These are phyloP conservation scores for Sylvilagus bachmani DNA, from an alignment of 2,113 vertebrate genomes.

Conservation along the genomic window DNA sequence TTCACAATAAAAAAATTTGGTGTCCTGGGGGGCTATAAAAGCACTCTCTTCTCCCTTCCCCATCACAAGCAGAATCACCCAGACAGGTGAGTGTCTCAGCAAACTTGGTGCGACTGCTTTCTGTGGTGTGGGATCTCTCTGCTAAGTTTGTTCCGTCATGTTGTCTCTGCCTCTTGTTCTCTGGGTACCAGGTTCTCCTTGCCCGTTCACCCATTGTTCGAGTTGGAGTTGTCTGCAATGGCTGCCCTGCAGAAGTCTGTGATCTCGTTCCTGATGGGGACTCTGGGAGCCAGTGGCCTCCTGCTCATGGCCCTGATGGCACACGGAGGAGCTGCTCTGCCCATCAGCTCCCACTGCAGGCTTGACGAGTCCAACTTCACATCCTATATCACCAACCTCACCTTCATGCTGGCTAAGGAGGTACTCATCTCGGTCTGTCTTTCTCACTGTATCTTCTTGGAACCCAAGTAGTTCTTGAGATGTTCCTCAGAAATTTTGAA, in stretches of 20 bases:
- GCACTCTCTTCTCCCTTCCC: slow-evolving; percentile 70
- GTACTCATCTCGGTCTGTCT: slow-evolving; percentile 75
- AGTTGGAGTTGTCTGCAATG: slow-evolving; percentile 71
- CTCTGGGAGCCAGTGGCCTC: slow-evolving; percentile 76
- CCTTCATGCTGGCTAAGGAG: slow-evolving; percentile 85
- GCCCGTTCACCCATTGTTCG: neutral
- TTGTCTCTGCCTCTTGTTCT: slow-evolving; percentile 41
- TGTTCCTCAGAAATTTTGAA: neutral
- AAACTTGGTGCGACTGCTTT: neutral
- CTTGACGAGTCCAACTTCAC: slow-evolving; percentile 78
- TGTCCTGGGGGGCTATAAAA: slow-evolving; percentile 86
- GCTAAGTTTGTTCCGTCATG: neutral
- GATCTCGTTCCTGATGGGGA: slow-evolving; percentile 68
- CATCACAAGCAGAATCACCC: slow-evolving; percentile 72
- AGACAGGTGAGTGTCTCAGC: slow-evolving; percentile 83
- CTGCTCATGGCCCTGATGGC: slow-evolving; percentile 78
- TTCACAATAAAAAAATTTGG: slow-evolving; percentile 73
- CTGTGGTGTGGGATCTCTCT: neutral
- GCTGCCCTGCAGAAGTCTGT: slow-evolving; percentile 61
- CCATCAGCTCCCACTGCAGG: slow-evolving; percentile 71
- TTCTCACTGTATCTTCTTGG: neutral
- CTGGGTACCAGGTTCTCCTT: slow-evolving; percentile 54
- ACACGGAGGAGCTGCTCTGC: slow-evolving; percentile 14
- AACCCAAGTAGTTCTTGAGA: neutral
- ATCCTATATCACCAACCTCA: slow-evolving; percentile 83